phyloP scores from a whole-genome alignment of 2,113 vertebrate genomes.

The Macroglossus sobrinus region DNA sequence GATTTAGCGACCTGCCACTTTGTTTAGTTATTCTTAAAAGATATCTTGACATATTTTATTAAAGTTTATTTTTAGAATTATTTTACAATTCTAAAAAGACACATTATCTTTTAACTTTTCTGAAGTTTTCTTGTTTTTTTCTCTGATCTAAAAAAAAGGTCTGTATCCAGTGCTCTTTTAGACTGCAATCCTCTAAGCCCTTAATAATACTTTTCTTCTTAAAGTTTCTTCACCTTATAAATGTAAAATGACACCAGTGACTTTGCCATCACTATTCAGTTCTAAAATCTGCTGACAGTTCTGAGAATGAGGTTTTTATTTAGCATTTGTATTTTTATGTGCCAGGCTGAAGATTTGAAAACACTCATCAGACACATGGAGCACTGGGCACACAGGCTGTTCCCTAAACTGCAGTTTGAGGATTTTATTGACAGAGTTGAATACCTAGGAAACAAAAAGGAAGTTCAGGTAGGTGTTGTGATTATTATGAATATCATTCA shows the following conservation, averaged over 20 bases:
- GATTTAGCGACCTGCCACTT: slow-evolving; percentile 7
- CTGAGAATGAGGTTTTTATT: slow-evolving; percentile 1
- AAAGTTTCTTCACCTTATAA: slow-evolving; percentile 26
- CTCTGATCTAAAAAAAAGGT: neutral
- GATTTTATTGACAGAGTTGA: slow-evolving; percentile 94
- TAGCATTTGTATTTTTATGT: slow-evolving; percentile 68
- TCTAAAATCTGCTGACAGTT: slow-evolving; percentile 24
- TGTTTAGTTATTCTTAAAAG: slow-evolving; percentile 32
- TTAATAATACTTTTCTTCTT: neutral
- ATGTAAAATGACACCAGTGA: slow-evolving; percentile 36
- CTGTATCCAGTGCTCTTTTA: neutral
- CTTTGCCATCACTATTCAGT: slow-evolving; percentile 51
- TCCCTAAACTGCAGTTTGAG: slow-evolving; percentile 94
- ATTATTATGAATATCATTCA: slow-evolving; percentile 17
- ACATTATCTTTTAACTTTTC: slow-evolving; percentile 7
- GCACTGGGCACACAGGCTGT: slow-evolving; percentile 97
- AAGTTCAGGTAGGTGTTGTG: slow-evolving; percentile 90
- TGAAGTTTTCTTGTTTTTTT: neutral
- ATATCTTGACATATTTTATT: slow-evolving; percentile 21
- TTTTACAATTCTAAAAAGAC: neutral
- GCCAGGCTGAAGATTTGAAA: slow-evolving; percentile 91
- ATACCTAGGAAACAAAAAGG: slow-evolving; percentile 91
- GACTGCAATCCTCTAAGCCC: neutral
- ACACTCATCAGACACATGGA: slow-evolving; percentile 93
- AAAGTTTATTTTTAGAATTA: slow-evolving; percentile 36